phyloP scores from a whole-genome alignment of 2,888 invertebrate species.

The Eumerus sabulonum region DNA sequence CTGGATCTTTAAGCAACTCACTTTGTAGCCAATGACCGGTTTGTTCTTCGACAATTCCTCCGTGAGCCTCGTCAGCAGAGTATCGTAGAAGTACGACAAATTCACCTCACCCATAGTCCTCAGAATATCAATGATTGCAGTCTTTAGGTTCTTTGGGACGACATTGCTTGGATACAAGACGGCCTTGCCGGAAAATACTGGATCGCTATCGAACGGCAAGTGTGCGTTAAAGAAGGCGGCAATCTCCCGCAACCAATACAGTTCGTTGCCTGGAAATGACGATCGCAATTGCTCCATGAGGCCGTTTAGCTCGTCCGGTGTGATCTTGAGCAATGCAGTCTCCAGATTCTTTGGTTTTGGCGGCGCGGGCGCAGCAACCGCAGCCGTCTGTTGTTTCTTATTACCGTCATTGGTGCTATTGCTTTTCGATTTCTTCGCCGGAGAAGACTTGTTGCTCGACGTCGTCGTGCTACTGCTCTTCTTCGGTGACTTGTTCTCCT shows the following conservation, averaged over 20 bases:
- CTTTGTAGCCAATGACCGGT: conserved; percentile 82
- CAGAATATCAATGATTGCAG: conserved; percentile 75
- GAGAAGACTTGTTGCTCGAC: conserved; percentile 62
- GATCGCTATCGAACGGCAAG: conserved; percentile 75
- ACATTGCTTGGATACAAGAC: conserved; percentile 75
- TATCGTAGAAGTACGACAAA: conserved; percentile 85
- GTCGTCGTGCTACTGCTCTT: conserved; percentile 14
- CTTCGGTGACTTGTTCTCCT: conserved; percentile 74
- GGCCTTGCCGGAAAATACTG: conserved; percentile 75
- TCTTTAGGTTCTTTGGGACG: conserved; percentile 71
- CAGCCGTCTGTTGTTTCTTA: conserved; percentile 61
- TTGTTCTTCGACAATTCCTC: conserved; percentile 86
- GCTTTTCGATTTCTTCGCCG: conserved; percentile 56
- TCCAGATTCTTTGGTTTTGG: conserved; percentile 75
- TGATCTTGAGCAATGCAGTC: conserved; percentile 78
- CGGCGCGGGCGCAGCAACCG: conserved; percentile 49
- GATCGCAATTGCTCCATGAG: conserved; percentile 82
- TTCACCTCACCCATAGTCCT: conserved; percentile 83
- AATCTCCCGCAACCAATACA: conserved; percentile 85
- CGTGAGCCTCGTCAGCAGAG: conserved; percentile 84
- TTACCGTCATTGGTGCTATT: conserved; percentile 56
- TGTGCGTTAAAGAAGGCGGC: conserved; percentile 73
- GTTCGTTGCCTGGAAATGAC: conserved; percentile 85
- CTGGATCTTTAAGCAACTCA: conserved; percentile 44
- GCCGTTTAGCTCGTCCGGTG: conserved; percentile 81